Base-by-base conservation (phyloP, 2,888 invertebrate species). In the Rotaria macrura region DNA sequence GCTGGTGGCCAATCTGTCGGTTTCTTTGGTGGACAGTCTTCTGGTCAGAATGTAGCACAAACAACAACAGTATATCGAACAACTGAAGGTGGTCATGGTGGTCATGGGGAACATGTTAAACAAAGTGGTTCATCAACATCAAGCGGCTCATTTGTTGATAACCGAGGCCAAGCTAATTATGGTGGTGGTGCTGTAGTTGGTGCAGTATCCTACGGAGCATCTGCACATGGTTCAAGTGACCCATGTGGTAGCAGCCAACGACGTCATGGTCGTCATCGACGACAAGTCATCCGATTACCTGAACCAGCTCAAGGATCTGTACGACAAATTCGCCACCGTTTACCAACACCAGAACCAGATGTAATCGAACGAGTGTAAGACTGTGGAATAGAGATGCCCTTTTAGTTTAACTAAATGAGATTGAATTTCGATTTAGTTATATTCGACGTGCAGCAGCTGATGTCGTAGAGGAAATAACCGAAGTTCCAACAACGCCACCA, bases 341-440 rank as follows among this genome's bases (percentile, higher is more conserved):
- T 79, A 12, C 79, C 79, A n/a, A 79, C 79, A 12, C 79, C 79
- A 43, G 79, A 79, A n/a, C 79, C 79, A 14, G 79, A 79, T 79
- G 20, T 20, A 79, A 12, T 79, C 3, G 79, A 79, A 79, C 40
- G 79, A 79, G n/a, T 79, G 65, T 65, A 65, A 29, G 20, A 34
- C 1, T 29, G 2, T 10, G 3, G 6, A 12, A 34, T 25, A n/a
- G n/a, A n/a, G 29, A 29, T 34, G 17, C 1, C 20, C 20, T 47
- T 65, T 29, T 34, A 34, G 4, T 12, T 17, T n/a, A 65, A 17
- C 17, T 34, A 17, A 0, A 34, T 65, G 6, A 17, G 4, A 34
- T 34, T 34, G 4, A 17, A 17, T 65, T 65, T 9, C 1, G 5
- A 34, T 65, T 38, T 65, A 65, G 65, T 79, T 79, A 79, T 43